Evolutionary conservation across 92 coral and sea anemone genomes (phyloP).

Genomic region (Hydrozoanthus gracilis): DNA sequence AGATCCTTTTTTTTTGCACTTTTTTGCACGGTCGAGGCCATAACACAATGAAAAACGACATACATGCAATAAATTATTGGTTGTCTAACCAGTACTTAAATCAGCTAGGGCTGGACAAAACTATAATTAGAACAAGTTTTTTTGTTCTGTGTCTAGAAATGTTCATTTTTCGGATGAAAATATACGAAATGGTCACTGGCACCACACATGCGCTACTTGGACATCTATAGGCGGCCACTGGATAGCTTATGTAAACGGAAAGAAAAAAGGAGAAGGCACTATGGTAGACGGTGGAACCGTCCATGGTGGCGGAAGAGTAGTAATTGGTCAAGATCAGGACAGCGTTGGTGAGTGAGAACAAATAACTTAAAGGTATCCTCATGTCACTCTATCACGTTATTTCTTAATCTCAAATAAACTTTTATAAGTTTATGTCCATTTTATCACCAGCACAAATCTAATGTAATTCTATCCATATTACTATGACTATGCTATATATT

Average conservation of each 20-base stretch:
- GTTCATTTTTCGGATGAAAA: neutral
- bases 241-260: neutral
- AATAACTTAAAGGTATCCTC: neutral
- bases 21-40: no score
- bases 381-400: no score
- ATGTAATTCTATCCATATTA: no score
- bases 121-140: neutral
- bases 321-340: conserved; percentile 21
- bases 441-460: no score
- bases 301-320: conserved; percentile 3
- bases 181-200: neutral
- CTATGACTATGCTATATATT: no score
- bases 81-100: no score
- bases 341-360: neutral
- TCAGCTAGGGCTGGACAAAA: no score
- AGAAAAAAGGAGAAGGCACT: neutral
- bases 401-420: no score
- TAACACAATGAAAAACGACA: no score
- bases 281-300: neutral
- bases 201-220: neutral
- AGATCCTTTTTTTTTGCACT: no score
- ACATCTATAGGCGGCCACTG: neutral
- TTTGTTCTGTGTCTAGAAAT: neutral
- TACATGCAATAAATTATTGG: no score
- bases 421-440: no score